Evolutionary conservation across 37 sponge, comb jelly and placozoan genomes (phyloP).

Genomic region (Halisarca cf. caerulea): DNA sequence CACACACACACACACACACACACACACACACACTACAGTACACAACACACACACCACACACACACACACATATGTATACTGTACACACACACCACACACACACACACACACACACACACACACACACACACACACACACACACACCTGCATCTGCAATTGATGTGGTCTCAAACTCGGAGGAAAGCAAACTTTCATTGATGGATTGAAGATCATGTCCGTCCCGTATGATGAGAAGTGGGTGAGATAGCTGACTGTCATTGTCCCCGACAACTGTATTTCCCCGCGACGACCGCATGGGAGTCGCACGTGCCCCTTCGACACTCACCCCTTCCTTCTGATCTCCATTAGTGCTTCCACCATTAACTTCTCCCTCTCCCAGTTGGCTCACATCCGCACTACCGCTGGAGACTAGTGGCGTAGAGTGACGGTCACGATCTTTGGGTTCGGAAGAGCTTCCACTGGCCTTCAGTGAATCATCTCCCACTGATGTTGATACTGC

Average conservation of each 20-base stretch:
- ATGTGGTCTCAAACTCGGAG: slow-evolving; percentile 59
- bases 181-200: slow-evolving; percentile 49
- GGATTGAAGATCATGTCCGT: not conserved
- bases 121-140: slow-evolving; percentile 14
- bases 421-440: too few relatives aligned
- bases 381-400: too few relatives aligned
- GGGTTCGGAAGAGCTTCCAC: too few relatives aligned
- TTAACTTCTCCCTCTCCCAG: too few relatives aligned
- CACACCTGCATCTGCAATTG: slow-evolving; percentile 56
- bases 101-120: slow-evolving; percentile 15
- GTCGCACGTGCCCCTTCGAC: too few relatives aligned
- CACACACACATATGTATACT: slow-evolving; percentile 3
- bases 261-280: not conserved
- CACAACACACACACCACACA: not conserved
- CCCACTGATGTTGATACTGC: not conserved
- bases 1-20: slow-evolving; percentile 21
- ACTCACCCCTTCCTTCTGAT: too few relatives aligned
- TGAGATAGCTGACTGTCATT: slow-evolving; percentile 4
- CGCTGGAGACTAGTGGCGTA: too few relatives aligned
- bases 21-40: not conserved
- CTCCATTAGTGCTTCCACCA: too few relatives aligned
- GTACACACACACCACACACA: not conserved
- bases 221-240: slow-evolving; percentile 12
- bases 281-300: too few relatives aligned
- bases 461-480: too few relatives aligned